Evolutionary conservation across 2,797 vertebrate genomes (phyloP).

Genomic region (Microctenopoma lineatum): DNA sequence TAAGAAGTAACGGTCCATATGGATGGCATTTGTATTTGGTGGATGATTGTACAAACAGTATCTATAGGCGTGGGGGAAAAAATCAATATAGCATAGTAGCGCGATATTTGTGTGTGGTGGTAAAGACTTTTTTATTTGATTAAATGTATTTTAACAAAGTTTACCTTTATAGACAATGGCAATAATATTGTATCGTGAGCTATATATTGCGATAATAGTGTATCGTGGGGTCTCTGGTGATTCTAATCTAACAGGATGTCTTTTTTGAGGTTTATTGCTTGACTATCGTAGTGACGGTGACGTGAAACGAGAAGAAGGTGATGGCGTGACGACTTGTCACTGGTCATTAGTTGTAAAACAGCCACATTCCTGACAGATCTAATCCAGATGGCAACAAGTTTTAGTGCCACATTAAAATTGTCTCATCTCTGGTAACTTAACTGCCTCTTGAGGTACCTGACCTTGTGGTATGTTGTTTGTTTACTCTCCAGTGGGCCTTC

Average conservation of each 20-base stretch:
- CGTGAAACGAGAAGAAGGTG: slow-evolving; percentile 37
- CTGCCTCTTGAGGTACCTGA: slow-evolving; percentile 71
- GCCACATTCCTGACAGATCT: slow-evolving; percentile 75
- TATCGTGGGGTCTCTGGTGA: too few relatives aligned
- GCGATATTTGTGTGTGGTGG: too few relatives aligned
- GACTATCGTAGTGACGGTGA: neutral
- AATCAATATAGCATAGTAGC: too few relatives aligned
- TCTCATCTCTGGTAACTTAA: slow-evolving; percentile 75
- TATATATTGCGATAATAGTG: too few relatives aligned
- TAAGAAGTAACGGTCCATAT: too few relatives aligned
- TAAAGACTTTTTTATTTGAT: too few relatives aligned
- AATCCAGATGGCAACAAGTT: slow-evolving; percentile 79
- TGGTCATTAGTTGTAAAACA: slow-evolving; percentile 68
- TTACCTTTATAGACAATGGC: too few relatives aligned
- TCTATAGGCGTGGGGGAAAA: too few relatives aligned
- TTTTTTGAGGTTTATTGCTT: neutral
- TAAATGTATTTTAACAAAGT: too few relatives aligned
- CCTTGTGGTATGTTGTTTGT: slow-evolving; percentile 80
- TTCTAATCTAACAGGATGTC: neutral
- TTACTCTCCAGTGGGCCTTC: slow-evolving; percentile 73
- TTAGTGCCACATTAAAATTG: slow-evolving; percentile 74
- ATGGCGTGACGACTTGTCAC: slow-evolving; percentile 56
- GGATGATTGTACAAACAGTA: too few relatives aligned
- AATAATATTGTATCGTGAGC: too few relatives aligned
- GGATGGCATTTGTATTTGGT: too few relatives aligned